Evolutionary conservation across 2,797 vertebrate genomes (phyloP).

Genomic region (Lepidocolaptes lacrymiger): DNA sequence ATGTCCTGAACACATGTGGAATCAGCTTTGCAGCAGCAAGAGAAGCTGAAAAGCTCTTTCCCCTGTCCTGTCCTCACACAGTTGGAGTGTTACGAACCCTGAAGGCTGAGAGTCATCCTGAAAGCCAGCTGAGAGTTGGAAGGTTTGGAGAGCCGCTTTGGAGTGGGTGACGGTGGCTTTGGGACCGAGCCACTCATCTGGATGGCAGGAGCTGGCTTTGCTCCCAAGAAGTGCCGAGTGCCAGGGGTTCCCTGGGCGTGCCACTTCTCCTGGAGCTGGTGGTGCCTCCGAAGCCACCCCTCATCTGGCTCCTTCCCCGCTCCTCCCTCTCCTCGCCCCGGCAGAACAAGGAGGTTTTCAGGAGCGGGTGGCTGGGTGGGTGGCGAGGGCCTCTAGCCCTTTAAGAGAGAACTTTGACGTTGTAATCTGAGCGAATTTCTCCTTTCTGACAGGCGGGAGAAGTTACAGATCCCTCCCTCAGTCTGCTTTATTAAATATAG

Average conservation of each 20-base stretch:
- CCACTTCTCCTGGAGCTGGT: background rate
- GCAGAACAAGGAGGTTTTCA: slow-evolving; percentile 53
- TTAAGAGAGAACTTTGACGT: slow-evolving; percentile 54
- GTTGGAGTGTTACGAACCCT: background rate
- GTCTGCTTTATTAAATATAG: slow-evolving; percentile 70
- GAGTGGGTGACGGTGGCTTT: background rate
- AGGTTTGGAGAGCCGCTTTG: background rate
- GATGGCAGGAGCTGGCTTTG: background rate
- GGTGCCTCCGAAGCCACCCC: background rate
- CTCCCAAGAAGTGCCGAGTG: background rate
- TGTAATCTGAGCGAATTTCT: slow-evolving; percentile 64
- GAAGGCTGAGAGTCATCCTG: background rate
- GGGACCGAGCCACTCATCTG: background rate
- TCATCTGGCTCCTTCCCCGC: background rate
- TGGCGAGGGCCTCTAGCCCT: slow-evolving; percentile 37
- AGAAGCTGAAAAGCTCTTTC: background rate
- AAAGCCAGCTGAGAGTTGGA: background rate
- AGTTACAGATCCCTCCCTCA: slow-evolving; percentile 54
- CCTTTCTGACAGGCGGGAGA: slow-evolving; percentile 66
- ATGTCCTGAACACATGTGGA: background rate
- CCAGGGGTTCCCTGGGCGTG: background rate
- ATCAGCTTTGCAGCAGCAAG: rapidly evolving
- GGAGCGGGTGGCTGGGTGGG: background rate
- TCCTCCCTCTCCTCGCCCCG: background rate
- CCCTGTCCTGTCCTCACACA: rapidly evolving